Conservation (phyloP, 2,113 vertebrate genomes). For the Xyrauchen texanus region DNA sequence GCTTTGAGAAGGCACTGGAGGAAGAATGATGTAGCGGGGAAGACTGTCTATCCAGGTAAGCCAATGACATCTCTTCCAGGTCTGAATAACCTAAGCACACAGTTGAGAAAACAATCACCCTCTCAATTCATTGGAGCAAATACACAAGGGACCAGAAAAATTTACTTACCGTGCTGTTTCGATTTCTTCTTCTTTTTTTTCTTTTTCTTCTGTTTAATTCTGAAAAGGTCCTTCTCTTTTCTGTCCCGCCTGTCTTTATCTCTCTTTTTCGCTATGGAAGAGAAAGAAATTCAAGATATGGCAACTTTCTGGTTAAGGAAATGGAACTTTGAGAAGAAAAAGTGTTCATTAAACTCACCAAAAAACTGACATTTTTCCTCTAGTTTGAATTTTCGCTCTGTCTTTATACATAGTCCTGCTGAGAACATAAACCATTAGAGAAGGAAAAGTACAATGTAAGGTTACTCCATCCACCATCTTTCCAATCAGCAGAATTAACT, state of each 20-base stretch:
- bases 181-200: slow-evolving; percentile 93
- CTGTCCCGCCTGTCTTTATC: slow-evolving; percentile 84
- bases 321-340: slow-evolving; percentile 17
- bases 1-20: slow-evolving; percentile 76
- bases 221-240: slow-evolving; percentile 82
- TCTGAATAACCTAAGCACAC: slow-evolving; percentile 78
- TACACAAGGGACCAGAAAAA: no score
- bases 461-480: background rate
- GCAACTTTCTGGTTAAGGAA: background rate
- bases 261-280: slow-evolving; percentile 79
- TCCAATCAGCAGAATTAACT: slow-evolving; percentile 46
- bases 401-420: slow-evolving; percentile 74
- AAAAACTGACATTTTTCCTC: slow-evolving; percentile 81
- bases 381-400: slow-evolving; percentile 82
- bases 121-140: no score
- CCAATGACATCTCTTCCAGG: slow-evolving; percentile 81
- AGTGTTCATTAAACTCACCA: slow-evolving; percentile 72
- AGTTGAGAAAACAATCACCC: background rate
- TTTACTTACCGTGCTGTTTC: slow-evolving; percentile 76
- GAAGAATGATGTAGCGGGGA: slow-evolving; percentile 77
- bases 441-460: background rate
- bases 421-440: slow-evolving; percentile 29
- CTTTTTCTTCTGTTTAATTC: slow-evolving; percentile 88
- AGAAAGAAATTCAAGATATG: background rate
- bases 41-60: slow-evolving; percentile 80